A percentile compares a stretch with the other conserved stretches of the same genome.
These are phyloP conservation scores for Campaea margaritaria DNA, from an alignment of 2,888 invertebrate genomes.

Conservation along the genomic window DNA sequence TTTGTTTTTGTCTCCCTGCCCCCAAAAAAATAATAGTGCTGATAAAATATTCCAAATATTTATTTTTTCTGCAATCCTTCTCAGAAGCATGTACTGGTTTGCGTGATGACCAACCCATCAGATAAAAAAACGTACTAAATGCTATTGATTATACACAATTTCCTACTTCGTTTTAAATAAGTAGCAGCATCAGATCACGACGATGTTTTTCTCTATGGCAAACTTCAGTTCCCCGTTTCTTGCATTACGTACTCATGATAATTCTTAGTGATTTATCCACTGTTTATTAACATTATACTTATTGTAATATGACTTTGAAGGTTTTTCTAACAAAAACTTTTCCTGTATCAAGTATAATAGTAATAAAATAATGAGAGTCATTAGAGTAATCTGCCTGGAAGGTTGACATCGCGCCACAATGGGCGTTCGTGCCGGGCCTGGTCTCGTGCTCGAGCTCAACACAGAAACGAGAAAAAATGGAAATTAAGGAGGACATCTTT, in stretches of 20 bases:
- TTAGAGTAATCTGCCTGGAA: conserved; percentile 53
- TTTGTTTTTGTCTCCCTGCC: conserved; percentile 42
- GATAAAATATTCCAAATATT: conserved; percentile 15
- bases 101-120: conserved; percentile 12
- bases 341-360: conserved; percentile 57
- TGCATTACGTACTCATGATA: conserved; percentile 2
- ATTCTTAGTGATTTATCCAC: conserved; percentile 29
- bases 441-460: conserved; percentile 47
- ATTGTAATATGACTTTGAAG: conserved; percentile 54
- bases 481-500: conserved; percentile 56
- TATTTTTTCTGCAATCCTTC: conserved; percentile 11
- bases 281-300: conserved; percentile 39
- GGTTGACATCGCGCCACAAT: conserved; percentile 53
- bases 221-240: conserved; percentile 1
- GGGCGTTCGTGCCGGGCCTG: conserved; percentile 44
- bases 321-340: conserved; percentile 68
- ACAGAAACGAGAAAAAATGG: conserved; percentile 53
- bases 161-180: conserved; percentile 9
- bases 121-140: conserved; percentile 11
- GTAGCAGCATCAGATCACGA: conserved; percentile 1
- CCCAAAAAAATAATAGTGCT: conserved; percentile 18
- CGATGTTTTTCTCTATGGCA: not conserved
- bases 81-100: conserved; percentile 1
- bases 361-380: conserved; percentile 48
- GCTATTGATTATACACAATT: conserved; percentile 11